These are phyloP conservation scores for Triplophysa yarkandensis DNA, from an alignment of 2,797 vertebrate species.

Conservation along the genomic window DNA sequence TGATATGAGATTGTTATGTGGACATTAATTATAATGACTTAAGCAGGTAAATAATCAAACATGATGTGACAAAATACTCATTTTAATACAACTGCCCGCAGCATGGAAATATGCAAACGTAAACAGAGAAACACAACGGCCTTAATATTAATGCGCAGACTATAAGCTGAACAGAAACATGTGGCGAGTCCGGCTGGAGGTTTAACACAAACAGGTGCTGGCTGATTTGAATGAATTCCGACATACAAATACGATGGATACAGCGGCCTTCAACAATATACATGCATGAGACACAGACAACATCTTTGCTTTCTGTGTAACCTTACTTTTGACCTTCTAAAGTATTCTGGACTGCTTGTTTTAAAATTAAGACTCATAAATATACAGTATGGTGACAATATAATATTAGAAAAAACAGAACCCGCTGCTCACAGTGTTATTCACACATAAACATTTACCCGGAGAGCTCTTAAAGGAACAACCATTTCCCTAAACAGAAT, in stretches of 20 bases:
- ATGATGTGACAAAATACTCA: too few relatives aligned
- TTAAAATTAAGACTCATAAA: constrained; percentile 36
- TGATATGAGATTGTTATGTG: too few relatives aligned
- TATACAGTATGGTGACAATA: constrained; percentile 8
- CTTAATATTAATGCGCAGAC: constrained; percentile 13
- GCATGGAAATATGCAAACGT: constrained; percentile 29
- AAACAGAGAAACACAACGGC: constrained; percentile 10
- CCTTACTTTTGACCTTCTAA: constrained; percentile 29
- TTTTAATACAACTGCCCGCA: too few relatives aligned
- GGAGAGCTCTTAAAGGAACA: constrained; percentile 16
- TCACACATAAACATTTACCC: background rate
- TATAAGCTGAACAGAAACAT: constrained; percentile 43
- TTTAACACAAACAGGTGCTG: constrained; percentile 42
- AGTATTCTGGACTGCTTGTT: constrained; percentile 7
- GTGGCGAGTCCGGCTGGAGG: constrained; percentile 25
- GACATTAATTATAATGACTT: too few relatives aligned
- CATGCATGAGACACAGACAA: constrained; percentile 20
- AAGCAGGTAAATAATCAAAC: too few relatives aligned
- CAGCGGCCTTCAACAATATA: constrained; percentile 24
- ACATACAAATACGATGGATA: constrained; percentile 31
- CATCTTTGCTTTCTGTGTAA: constrained; percentile 28
- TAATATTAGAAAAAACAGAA: constrained; percentile 5
- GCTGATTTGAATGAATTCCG: constrained; percentile 23
- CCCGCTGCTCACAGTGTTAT: constrained; percentile 1
- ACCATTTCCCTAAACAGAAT: constrained; percentile 29